Conservation (phyloP, 1,140 invertebrate species). For the Philotrypesis tridentata region DNA sequence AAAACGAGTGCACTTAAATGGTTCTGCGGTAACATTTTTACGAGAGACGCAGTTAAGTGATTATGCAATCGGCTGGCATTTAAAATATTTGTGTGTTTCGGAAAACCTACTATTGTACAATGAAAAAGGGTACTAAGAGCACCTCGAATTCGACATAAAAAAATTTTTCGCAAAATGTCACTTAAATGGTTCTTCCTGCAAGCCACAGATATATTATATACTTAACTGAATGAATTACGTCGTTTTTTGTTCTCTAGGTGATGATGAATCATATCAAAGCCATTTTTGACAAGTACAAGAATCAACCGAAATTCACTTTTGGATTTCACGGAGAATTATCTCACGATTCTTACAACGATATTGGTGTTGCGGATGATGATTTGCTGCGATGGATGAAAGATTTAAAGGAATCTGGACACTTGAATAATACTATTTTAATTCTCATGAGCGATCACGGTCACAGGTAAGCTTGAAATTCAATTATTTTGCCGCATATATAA, state of each 20-base stretch:
- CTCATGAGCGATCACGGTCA: conserved; percentile 93
- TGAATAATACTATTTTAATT: conserved; percentile 88
- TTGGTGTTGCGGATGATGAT: conserved; percentile 85
- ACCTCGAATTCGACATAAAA: too few relatives aligned
- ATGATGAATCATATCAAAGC: conserved; percentile 81
- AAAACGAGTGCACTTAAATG: too few relatives aligned
- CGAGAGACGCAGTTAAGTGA: too few relatives aligned
- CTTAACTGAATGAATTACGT: conserved; percentile 32
- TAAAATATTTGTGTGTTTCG: too few relatives aligned
- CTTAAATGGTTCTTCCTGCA: too few relatives aligned
- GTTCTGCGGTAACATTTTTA: too few relatives aligned
- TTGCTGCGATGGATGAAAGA: conserved; percentile 78
- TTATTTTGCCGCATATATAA: not conserved
- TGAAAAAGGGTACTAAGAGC: too few relatives aligned
- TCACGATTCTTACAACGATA: conserved; percentile 87
- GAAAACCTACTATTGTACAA: too few relatives aligned
- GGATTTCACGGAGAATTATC: conserved; percentile 93
- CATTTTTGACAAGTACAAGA: conserved; percentile 77
- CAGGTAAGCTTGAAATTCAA: conserved; percentile 73
- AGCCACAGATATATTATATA: too few relatives aligned
- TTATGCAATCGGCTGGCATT: too few relatives aligned
- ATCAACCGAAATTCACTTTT: conserved; percentile 87
- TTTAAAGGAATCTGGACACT: conserved; percentile 76
- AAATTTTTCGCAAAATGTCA: too few relatives aligned
- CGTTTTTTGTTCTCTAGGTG: conserved; percentile 67